Percentiles rank a stretch among this genome's conserved stretches.
Conservation (phyloP, 1,140 invertebrate genomes). For the Bicyclus anynana region DNA sequence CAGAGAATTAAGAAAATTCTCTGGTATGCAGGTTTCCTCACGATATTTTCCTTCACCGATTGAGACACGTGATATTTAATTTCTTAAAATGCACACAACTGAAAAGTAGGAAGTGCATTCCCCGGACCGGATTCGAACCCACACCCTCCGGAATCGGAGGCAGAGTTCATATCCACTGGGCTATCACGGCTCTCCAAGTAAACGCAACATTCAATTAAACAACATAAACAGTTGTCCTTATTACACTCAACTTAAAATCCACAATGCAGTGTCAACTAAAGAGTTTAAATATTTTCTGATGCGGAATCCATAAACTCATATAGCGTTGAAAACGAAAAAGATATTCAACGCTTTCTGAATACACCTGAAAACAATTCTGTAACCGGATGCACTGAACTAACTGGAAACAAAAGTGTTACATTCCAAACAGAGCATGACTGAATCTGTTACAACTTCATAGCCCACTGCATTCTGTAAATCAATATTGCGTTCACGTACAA, state of each 20-base stretch:
- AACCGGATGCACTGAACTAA: constrained; percentile 49
- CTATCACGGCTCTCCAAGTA: too few species aligned
- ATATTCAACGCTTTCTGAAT: constrained; percentile 45
- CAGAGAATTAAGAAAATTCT: too few species aligned
- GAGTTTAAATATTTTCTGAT: constrained; percentile 5
- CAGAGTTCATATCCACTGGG: too few species aligned
- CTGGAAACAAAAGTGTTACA: constrained; percentile 50
- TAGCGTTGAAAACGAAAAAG: constrained; percentile 37
- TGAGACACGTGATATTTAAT: too few species aligned
- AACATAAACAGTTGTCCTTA: not conserved
- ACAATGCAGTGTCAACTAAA: not conserved
- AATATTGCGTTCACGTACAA: constrained; percentile 31
- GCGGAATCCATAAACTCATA: constrained; percentile 20
- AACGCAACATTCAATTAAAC: too few species aligned
- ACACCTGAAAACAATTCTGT: constrained; percentile 61
- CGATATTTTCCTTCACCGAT: too few species aligned
- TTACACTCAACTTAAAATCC: not conserved
- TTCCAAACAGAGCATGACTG: constrained; percentile 54
- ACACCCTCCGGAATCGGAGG: too few species aligned
- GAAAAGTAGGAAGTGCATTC: too few species aligned
- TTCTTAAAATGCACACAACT: too few species aligned
- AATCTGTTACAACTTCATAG: constrained; percentile 61
- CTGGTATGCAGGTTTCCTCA: too few species aligned
- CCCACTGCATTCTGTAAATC: constrained; percentile 44
- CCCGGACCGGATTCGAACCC: too few species aligned